Base-by-base conservation (phyloP, 2,888 invertebrate genomes). In the Eilema caniola region DNA sequence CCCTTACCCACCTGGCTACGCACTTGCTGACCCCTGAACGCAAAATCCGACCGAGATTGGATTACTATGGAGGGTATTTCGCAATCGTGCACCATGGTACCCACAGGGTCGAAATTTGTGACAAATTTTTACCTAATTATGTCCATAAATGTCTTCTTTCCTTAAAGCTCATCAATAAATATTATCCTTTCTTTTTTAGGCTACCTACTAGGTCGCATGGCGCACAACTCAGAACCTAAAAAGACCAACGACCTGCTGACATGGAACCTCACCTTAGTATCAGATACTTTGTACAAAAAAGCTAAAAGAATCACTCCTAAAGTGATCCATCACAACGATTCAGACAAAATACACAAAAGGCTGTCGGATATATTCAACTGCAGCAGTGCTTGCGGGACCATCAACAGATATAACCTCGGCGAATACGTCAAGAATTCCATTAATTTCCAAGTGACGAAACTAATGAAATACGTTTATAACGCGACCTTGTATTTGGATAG, bases 201-300 rank as follows among this genome's bases (percentile, higher is more conserved):
- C 61, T 94, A 93, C 77, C 79, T 94, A 53, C 77, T 94, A 56
- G 94, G 93, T 0, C 89, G 91, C 11, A 90, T 90, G 88, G 88
- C 92, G 10, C 90, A 88, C 16, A 72, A 66, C 10, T 86, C 79
- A 33, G 92, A 91, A 66, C 82, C 88, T 59, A 89, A 86, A 56
- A 87, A 88, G 33, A 84, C 69, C 69, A 88, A 88, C 71, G 93
- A 91, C 57, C 80, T 93, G 20, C 78, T 93, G 12, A 88, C 92
- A 2, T 85, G 86, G 73, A 93, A 93, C 75, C 81, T 95, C 37
- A 91, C 92, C 2, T 69, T 85, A 1, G 77, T 88, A 12, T 89
- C 91, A 0, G 94, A 93, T 67, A 86, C 71, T 66, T 79, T 94
- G 31, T 92, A 89, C 78, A 92, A 90, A 78, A 93, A 89, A 76